phyloP scores from a whole-genome alignment of 2,113 vertebrate genomes.

The cattle (Bos taurus) region ARS-UCD2.0 NC_037344.1:4058001-4058500 shows the following conservation, averaged over 20 bases:
- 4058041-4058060: neutral
- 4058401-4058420: neutral
- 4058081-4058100: neutral
- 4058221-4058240: neutral
- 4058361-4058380: neutral
- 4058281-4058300: neutral
- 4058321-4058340: neutral
- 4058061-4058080: neutral
- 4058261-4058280: neutral
- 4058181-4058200: neutral
- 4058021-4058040: neutral
- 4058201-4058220: neutral
- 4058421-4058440: neutral
- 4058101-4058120: neutral
- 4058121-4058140: neutral
- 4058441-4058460: neutral
- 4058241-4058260: neutral
- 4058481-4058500: neutral
- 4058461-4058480: neutral
- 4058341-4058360: neutral
- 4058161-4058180: accelerated
- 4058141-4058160: too few relatives aligned
- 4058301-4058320: neutral
- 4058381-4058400: neutral
- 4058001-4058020: neutral